phyloP scores from a whole-genome alignment of 2,113 vertebrate genomes.

The Oenanthe oenanthe region DNA sequence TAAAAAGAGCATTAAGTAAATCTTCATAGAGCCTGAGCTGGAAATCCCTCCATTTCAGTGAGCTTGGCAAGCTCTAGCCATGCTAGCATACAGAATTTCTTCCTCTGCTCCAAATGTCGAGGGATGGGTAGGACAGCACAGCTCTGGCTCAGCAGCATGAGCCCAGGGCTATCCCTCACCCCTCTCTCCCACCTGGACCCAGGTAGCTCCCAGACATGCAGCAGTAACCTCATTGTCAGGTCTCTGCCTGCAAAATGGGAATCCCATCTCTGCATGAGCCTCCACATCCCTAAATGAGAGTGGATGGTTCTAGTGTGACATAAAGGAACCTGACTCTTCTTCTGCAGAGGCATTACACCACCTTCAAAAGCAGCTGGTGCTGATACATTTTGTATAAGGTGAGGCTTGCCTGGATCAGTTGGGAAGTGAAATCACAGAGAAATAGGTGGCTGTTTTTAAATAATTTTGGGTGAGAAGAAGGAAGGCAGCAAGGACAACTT shows the following conservation, averaged over 20 bases:
- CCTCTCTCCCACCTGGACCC: background rate
- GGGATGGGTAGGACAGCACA: background rate
- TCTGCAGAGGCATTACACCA: background rate
- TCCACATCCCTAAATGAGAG: background rate
- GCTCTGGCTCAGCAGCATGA: background rate
- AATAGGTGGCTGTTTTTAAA: background rate
- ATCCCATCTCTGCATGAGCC: background rate
- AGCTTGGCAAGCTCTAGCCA: background rate
- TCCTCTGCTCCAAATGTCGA: fast-evolving
- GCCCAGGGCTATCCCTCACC: background rate
- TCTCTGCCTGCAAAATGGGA: background rate
- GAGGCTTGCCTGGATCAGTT: background rate
- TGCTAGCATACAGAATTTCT: background rate
- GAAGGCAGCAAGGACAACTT: background rate
- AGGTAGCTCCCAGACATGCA: background rate
- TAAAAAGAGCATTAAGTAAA: background rate
- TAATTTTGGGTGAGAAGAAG: background rate
- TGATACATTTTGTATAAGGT: fast-evolving
- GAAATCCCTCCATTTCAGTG: background rate
- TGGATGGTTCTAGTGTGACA: background rate
- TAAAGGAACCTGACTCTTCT: background rate
- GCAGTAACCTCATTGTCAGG: fast-evolving
- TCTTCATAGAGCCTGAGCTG: background rate
- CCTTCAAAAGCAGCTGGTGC: background rate
- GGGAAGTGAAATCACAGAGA: background rate